Evolutionary conservation across 2,113 vertebrate species (phyloP), one percentile per base, ranked within the genome.

Genomic region (Lonchura striata): DNA sequence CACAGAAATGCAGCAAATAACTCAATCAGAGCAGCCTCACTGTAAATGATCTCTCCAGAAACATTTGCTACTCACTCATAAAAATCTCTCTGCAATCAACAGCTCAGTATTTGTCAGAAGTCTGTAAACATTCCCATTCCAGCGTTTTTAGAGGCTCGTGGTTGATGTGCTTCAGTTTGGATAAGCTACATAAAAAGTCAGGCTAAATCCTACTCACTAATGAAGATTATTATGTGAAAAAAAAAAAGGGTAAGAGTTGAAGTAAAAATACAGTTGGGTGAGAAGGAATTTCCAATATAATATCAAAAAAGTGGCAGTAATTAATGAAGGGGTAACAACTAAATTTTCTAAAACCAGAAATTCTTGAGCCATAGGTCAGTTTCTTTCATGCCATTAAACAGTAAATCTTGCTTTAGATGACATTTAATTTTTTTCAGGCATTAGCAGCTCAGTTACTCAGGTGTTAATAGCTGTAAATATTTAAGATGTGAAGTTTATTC

Each of bases 311-410:
- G 8, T 6, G 13, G 7, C 30, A 69, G 27, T 33, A 71, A 56
- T 10, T 50, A 74, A n/a, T 2, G 3, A 59, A 61, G 4, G 11
- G 11, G 10, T 74, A 53, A 33, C 25, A 53, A 39, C 6, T 27
- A 61, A 72, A 31, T 27, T 12, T 33, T 31, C 61, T 81, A 69
- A 54, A 94, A 57, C 10, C 66, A 44, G 65, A 87, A 91, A 89
- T 71, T 56, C 53, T 44, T 76, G 44, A 91, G 85, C 60, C 50
- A 39, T 18, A 50, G 46, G 90, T 95, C 44, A 70, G 53, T 96
- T 96, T 94, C 88, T 96, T 96, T 94, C 56, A 64, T 92, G 49
- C 52, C 94, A 80, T 94, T 96, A 95, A 96, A 92, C 56, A 92
- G 18, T 70, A 83, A 70, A 78, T 76, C 63, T 96, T 89, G 85